Base-by-base conservation (phyloP, 30 jellyfish, hydroid and myxozoan genomes). In the Catostylus mosaicus region DNA sequence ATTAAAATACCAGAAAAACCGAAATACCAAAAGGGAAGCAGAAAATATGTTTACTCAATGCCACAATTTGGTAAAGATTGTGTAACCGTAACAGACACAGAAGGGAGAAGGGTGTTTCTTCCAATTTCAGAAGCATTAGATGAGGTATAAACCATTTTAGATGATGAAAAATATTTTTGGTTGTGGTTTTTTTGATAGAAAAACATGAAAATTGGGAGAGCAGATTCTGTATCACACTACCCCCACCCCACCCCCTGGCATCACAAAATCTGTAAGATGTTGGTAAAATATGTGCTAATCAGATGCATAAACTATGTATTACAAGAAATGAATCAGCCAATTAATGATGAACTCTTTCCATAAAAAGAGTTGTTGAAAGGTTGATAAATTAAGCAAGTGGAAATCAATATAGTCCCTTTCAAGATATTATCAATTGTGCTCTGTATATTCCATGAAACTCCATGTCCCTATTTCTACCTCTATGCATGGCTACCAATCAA, bases 81-180 rank as follows among this genome's bases (percentile, higher is more conserved):
- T 38, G 27, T 89, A 8, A 82, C 88, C n/a, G 83, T 84, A 0
- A 89, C 97, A 30, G 88, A 80, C 24, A 81, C 91, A 36, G 97
- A 82, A 81, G 97, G 97, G 36, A 76, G 89, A 27, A 77, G 95
- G 40, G 97, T 82, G 48, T 89, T 43, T 66, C 70, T 89, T 46
- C 57, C 82, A n/a, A 48, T 54, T 4, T 14, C 16, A 37, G 60
- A 82, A 34, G 22, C 26, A 11, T 19, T 20, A 11, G 80, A 67
- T 10, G 72, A 47, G 86, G 92, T 82, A 72, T 0, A 24, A 19
- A 3, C 12, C 6, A 52, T 52, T 16, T 22, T 52, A 43, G 29
- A 52, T 52, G 19, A 6, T 43, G 8, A 43, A 16, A 43, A 16
- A 43, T 6, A 43, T 9, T 43, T 43, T 43, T 43, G 14, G 8